phyloP scores from a whole-genome alignment of 2,113 vertebrate genomes.

The Parus major region DNA sequence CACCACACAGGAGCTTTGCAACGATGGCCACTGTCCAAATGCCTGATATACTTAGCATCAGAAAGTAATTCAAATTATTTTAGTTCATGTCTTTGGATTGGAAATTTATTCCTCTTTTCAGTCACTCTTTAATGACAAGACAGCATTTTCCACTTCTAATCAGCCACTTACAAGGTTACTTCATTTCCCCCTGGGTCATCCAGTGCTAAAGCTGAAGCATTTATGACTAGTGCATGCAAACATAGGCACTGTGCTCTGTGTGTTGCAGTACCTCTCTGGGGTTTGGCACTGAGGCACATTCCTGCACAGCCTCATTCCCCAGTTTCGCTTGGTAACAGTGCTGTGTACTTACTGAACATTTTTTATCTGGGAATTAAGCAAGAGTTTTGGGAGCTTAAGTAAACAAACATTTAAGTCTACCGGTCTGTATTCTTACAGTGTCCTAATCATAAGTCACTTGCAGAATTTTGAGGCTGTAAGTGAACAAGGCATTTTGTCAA shows the following conservation, averaged over 20 bases:
- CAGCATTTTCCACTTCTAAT: conserved; percentile 29
- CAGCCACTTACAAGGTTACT: background rate
- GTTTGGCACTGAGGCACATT: background rate
- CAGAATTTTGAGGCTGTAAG: background rate
- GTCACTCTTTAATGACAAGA: background rate
- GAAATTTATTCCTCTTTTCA: conserved; percentile 18
- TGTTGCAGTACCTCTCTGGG: background rate
- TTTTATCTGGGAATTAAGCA: background rate
- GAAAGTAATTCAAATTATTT: conserved; percentile 37
- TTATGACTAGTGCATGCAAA: background rate
- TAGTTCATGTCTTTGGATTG: background rate
- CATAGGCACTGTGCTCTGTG: background rate
- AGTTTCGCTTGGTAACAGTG: background rate
- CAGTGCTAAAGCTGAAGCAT: background rate
- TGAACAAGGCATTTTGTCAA: background rate
- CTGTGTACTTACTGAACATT: background rate
- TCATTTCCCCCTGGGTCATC: background rate
- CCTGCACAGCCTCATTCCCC: background rate
- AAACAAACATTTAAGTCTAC: background rate
- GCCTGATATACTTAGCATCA: conserved; percentile 28
- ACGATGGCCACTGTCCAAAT: conserved; percentile 10
- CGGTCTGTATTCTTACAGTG: background rate
- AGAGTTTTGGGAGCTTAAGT: background rate
- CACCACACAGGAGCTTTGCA: background rate
- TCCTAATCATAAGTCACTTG: background rate